These are phyloP conservation scores for Leptatherina wallacei DNA, from an alignment of 2,797 vertebrate species.

Conservation along the genomic window DNA sequence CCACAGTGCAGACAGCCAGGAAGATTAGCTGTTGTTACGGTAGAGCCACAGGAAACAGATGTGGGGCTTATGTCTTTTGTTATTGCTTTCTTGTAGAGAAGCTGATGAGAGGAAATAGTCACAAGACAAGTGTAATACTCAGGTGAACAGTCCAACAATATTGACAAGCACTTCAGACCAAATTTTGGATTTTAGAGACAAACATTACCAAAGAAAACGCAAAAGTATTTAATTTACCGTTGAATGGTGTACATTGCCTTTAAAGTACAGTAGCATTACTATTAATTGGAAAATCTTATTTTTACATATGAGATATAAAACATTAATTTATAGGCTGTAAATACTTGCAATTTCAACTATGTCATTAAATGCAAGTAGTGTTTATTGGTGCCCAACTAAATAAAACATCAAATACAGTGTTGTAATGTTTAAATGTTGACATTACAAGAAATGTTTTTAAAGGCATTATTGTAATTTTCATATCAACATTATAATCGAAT, in stretches of 20 bases:
- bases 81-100: slow-evolving; percentile 59
- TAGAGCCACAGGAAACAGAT: slow-evolving; percentile 74
- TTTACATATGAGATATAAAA: background rate
- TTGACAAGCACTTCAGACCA: background rate
- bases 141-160: slow-evolving; percentile 22
- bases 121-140: slow-evolving; percentile 17
- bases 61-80: slow-evolving; percentile 66
- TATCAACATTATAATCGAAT: background rate
- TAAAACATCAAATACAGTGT: background rate
- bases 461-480: background rate
- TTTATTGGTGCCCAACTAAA: background rate
- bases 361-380: background rate
- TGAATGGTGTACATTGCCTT: background rate
- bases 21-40: slow-evolving; percentile 76
- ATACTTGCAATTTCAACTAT: background rate
- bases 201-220: background rate
- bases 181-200: background rate
- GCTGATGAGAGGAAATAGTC: slow-evolving; percentile 33
- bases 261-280: too few species aligned
- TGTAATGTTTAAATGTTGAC: background rate
- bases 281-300: background rate
- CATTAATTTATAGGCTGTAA: background rate
- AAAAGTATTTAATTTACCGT: background rate
- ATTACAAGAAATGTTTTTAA: background rate
- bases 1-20: slow-evolving; percentile 72